Percentiles rank a stretch among this genome's conserved stretches.
Evolutionary conservation across 2,797 vertebrate genomes (phyloP).

Genomic region (Tolypeutes matacus): DNA sequence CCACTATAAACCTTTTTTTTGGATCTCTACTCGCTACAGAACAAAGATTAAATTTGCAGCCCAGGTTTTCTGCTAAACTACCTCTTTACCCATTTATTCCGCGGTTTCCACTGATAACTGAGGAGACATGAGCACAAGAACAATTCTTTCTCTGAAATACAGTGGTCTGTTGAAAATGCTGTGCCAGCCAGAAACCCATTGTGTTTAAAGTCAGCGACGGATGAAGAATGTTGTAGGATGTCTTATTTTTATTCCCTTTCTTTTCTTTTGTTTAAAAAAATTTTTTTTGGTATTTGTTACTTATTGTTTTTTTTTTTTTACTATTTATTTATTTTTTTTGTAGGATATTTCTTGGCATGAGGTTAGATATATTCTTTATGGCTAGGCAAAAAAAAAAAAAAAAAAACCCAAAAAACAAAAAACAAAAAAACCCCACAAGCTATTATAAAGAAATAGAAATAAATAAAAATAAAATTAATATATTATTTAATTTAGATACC

Average conservation of each 20-base stretch:
- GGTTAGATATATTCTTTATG: conserved; percentile 5
- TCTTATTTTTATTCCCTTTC: too few species aligned
- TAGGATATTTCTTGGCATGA: conserved; percentile 28
- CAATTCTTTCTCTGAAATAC: not conserved
- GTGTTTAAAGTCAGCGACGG: not conserved
- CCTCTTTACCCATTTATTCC: not conserved
- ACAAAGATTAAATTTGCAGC: conserved; percentile 45
- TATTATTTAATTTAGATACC: conserved; percentile 44
- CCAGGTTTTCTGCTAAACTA: not conserved
- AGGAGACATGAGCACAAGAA: not conserved
- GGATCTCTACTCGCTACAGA: conserved; percentile 30
- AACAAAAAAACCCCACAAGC: too few species aligned
- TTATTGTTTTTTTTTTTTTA: too few species aligned
- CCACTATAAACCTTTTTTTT: not conserved
- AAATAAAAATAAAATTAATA: conserved; percentile 31
- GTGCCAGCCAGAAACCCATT: not conserved
- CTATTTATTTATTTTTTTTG: too few species aligned
- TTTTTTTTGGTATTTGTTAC: too few species aligned
- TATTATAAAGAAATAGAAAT: not conserved
- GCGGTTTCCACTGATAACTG: not conserved
- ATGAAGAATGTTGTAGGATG: not conserved
- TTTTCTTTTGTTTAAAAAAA: too few species aligned
- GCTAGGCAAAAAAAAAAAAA: conserved; percentile 36
- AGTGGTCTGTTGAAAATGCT: not conserved
- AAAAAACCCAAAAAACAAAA: too few species aligned